Conservation (phyloP, 2,888 invertebrate species). For the Stenurella melanura region DNA sequence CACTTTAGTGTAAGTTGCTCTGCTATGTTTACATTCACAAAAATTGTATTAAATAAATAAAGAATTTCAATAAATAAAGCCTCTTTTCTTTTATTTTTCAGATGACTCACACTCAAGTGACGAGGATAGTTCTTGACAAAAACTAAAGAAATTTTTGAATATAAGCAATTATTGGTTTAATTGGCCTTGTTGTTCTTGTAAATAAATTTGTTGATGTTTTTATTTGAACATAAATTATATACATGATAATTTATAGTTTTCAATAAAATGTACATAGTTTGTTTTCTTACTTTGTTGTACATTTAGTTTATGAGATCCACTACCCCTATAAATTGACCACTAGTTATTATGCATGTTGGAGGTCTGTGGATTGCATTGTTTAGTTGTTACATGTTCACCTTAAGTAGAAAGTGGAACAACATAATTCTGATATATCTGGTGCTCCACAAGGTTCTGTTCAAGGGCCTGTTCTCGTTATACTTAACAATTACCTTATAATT, state of each 20-base stretch:
- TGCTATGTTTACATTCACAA: constrained; percentile 58
- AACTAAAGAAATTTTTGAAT: constrained; percentile 10
- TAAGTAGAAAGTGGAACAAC: too few relatives aligned
- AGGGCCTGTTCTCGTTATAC: too few relatives aligned
- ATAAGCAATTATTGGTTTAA: constrained; percentile 11
- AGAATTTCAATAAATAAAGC: constrained; percentile 27
- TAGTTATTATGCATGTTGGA: too few relatives aligned
- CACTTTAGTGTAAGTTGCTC: constrained; percentile 31
- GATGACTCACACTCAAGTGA: constrained; percentile 32
- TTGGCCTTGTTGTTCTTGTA: constrained; percentile 20
- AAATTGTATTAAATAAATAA: constrained; percentile 49
- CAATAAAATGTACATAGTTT: constrained; percentile 16
- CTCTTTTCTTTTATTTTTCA: constrained; percentile 49
- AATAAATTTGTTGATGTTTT: constrained; percentile 18
- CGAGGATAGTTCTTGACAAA: constrained; percentile 28
- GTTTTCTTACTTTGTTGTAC: constrained; percentile 16
- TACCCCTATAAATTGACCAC: too few relatives aligned
- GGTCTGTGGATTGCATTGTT: too few relatives aligned
- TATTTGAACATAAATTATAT: constrained; percentile 8
- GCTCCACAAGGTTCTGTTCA: too few relatives aligned
- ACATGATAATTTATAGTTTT: constrained; percentile 6
- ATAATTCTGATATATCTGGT: too few relatives aligned
- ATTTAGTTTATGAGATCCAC: too few relatives aligned
- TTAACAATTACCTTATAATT: too few relatives aligned
- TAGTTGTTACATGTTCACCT: too few relatives aligned